Conservation (phyloP, 1,140 invertebrate species). For the Anoplophora glabripennis region DNA sequence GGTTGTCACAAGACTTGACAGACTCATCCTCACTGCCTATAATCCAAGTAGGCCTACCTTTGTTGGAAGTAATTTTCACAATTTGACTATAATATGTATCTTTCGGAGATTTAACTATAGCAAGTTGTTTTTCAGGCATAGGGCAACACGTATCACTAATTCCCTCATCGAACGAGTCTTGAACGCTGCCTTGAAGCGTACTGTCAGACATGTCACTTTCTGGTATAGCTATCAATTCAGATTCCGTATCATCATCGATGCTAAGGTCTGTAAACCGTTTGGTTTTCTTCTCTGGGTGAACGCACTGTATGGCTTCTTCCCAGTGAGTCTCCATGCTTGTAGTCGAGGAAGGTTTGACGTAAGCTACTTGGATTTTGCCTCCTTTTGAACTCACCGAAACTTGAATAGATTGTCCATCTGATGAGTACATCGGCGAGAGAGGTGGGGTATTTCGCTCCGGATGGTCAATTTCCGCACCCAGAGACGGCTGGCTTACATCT, state of each 20-base stretch:
- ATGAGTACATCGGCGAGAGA: conserved; percentile 53
- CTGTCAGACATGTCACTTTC: conserved; percentile 84
- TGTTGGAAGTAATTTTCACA: conserved; percentile 22
- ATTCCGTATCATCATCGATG: conserved; percentile 80
- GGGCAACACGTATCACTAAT: conserved; percentile 26
- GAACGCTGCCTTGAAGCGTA: conserved; percentile 70
- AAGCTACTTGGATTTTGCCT: conserved; percentile 50
- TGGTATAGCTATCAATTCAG: conserved; percentile 81
- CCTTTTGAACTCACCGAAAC: conserved; percentile 52
- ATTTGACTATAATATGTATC: conserved; percentile 31
- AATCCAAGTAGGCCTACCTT: conserved; percentile 57
- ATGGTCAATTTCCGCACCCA: conserved; percentile 64
- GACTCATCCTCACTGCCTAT: conserved; percentile 58
- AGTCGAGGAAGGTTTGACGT: conserved; percentile 50
- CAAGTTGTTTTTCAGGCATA: conserved; percentile 25
- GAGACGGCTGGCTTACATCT: conserved; percentile 74
- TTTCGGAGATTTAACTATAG: conserved; percentile 30
- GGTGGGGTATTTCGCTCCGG: conserved; percentile 53
- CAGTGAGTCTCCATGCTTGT: conserved; percentile 67
- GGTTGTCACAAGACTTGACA: conserved; percentile 42
- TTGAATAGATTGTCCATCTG: conserved; percentile 50
- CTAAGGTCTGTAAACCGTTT: conserved; percentile 54
- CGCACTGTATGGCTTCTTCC: conserved; percentile 58
- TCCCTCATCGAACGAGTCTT: conserved; percentile 55
- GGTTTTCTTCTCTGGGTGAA: conserved; percentile 36